Conservation (phyloP, 1,140 invertebrate genomes). For the Bombus superbus region DNA sequence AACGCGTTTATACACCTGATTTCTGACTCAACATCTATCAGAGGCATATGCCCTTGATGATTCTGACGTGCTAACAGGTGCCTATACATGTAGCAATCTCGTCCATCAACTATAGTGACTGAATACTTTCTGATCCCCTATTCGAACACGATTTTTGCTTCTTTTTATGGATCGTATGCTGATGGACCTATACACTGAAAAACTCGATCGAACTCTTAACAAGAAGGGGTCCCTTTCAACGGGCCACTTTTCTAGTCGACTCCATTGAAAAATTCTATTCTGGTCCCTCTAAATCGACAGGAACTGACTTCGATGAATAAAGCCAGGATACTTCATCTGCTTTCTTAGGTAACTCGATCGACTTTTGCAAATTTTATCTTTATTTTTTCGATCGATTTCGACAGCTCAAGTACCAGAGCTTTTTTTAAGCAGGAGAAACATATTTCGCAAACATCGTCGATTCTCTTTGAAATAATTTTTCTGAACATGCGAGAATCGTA, state of each 20-base stretch:
- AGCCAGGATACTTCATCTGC: neutral
- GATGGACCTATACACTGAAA: neutral
- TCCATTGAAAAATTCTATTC: neutral
- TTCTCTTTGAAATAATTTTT: too few relatives aligned
- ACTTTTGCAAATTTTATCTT: neutral
- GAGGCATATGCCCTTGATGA: neutral
- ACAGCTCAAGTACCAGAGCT: neutral
- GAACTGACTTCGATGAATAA: neutral
- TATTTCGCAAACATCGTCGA: too few relatives aligned
- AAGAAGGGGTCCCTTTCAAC: conserved; percentile 12
- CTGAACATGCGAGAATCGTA: too few relatives aligned
- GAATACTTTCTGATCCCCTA: conserved; percentile 1
- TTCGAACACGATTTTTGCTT: neutral
- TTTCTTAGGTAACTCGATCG: neutral
- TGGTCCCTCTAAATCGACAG: neutral
- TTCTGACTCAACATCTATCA: conserved; percentile 6
- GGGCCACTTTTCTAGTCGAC: neutral
- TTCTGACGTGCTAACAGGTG: conserved; percentile 16
- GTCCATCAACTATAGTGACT: conserved; percentile 17
- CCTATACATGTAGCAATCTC: neutral
- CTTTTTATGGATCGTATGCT: neutral
- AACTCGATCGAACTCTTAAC: neutral
- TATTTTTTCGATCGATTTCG: neutral
- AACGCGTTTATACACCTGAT: neutral
- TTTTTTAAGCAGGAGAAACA: too few relatives aligned